phyloP scores from a whole-genome alignment of 2,888 invertebrate genomes.

The Oxyteleia sp. region DNA sequence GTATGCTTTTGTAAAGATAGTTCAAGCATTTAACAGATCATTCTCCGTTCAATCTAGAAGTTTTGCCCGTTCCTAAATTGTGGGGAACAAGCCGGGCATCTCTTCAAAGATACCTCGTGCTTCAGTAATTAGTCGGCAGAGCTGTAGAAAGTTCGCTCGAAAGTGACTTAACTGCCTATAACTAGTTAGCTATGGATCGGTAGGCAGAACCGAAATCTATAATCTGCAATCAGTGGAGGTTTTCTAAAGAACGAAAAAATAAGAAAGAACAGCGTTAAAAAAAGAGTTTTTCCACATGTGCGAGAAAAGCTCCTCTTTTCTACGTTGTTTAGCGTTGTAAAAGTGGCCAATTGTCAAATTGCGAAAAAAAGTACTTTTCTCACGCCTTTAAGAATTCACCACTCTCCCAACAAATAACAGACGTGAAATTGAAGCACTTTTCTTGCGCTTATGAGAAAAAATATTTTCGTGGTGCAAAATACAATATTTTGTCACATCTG shows the following conservation, averaged over 20 bases:
- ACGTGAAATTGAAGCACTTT: no score
- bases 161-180: slow-evolving; percentile 53
- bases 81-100: slow-evolving; percentile 38
- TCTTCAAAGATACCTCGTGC: slow-evolving; percentile 42
- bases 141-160: slow-evolving; percentile 49
- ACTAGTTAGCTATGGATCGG: slow-evolving; percentile 34
- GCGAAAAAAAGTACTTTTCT: no score
- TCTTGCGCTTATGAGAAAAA: no score
- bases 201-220: slow-evolving; percentile 22
- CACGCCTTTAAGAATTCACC: no score
- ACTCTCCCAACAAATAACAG: no score
- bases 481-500: no score
- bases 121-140: slow-evolving; percentile 34
- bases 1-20: slow-evolving; percentile 43
- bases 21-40: slow-evolving; percentile 57
- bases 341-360: no score
- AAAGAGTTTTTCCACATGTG: no score
- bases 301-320: no score
- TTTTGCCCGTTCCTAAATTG: slow-evolving; percentile 56
- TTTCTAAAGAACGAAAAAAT: not conserved
- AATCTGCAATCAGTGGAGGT: slow-evolving; percentile 17
- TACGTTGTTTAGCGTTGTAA: no score
- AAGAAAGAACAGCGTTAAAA: no score
- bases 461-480: no score
- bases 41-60: slow-evolving; percentile 58